Percentiles rank a stretch among this genome's conserved stretches.
Conservation (phyloP, 2,113 vertebrate genomes). For the Pholis gunnellus region DNA sequence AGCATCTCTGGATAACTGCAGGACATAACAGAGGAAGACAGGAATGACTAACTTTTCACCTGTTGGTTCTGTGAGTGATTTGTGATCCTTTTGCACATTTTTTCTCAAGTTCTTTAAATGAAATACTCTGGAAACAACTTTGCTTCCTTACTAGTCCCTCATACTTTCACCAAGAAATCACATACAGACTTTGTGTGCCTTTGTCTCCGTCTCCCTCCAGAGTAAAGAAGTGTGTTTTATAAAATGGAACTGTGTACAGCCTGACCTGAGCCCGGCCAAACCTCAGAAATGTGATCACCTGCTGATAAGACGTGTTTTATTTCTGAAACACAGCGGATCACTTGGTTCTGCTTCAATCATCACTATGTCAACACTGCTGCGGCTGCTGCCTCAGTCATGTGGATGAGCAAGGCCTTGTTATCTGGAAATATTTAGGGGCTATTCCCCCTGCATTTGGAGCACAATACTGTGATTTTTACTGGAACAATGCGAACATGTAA, state of each 20-base stretch:
- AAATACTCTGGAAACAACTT: too few relatives aligned
- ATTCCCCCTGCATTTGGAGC: not conserved
- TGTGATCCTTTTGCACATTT: too few relatives aligned
- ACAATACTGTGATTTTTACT: not conserved
- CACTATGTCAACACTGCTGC: conserved; percentile 40
- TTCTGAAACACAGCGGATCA: conserved; percentile 14
- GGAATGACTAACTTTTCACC: too few relatives aligned
- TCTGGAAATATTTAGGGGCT: not conserved
- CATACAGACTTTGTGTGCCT: too few relatives aligned
- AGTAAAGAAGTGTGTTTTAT: conserved; percentile 24
- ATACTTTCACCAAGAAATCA: too few relatives aligned
- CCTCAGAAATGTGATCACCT: conserved; percentile 20
- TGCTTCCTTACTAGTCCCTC: too few relatives aligned
- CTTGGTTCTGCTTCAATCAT: conserved; percentile 31
- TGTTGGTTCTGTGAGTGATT: too few relatives aligned
- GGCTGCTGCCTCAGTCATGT: not conserved
- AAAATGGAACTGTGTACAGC: conserved; percentile 1
- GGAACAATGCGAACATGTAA: not conserved
- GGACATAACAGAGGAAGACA: too few relatives aligned
- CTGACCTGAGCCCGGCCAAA: too few relatives aligned
- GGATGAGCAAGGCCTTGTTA: not conserved
- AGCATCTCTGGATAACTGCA: too few relatives aligned
- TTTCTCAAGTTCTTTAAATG: too few relatives aligned
- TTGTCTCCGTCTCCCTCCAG: not conserved
- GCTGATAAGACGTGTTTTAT: conserved; percentile 45